phyloP scores from a whole-genome alignment of 2,888 invertebrate species.

The Beris chalybata region DNA sequence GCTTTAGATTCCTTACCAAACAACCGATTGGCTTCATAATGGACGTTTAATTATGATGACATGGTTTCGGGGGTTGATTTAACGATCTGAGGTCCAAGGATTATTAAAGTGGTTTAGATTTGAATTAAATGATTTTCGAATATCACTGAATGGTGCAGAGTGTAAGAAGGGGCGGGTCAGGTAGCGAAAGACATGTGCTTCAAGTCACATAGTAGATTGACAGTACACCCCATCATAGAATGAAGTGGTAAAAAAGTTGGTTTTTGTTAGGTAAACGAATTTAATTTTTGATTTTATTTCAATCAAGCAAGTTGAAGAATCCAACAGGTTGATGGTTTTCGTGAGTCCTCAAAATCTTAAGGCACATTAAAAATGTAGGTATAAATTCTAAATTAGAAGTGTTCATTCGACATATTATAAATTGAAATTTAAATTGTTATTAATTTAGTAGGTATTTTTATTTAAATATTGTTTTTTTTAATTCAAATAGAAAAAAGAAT shows the following conservation, averaged over 20 bases:
- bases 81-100: constrained; percentile 19
- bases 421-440: too few relatives aligned
- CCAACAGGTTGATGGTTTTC: too few relatives aligned
- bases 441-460: too few relatives aligned
- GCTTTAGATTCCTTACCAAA: constrained; percentile 23
- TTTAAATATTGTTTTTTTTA: too few relatives aligned
- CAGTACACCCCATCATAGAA: constrained; percentile 18
- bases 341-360: too few relatives aligned
- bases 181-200: constrained; percentile 53
- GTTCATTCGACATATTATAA: too few relatives aligned
- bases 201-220: constrained; percentile 49
- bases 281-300: constrained; percentile 43
- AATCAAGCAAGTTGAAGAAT: too few relatives aligned
- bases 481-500: too few relatives aligned
- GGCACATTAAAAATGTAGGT: too few relatives aligned
- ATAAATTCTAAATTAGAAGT: too few relatives aligned
- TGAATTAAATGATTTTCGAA: constrained; percentile 41
- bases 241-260: too few relatives aligned
- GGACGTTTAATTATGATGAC: constrained; percentile 36
- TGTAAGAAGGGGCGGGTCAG: background rate
- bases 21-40: constrained; percentile 38
- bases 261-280: constrained; percentile 30
- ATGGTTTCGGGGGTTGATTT: constrained; percentile 30
- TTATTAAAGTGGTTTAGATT: constrained; percentile 35
- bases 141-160: background rate